These are phyloP conservation scores for Brachypalpus laphriformis DNA, from an alignment of 2,888 invertebrate genomes.

Conservation along the genomic window DNA sequence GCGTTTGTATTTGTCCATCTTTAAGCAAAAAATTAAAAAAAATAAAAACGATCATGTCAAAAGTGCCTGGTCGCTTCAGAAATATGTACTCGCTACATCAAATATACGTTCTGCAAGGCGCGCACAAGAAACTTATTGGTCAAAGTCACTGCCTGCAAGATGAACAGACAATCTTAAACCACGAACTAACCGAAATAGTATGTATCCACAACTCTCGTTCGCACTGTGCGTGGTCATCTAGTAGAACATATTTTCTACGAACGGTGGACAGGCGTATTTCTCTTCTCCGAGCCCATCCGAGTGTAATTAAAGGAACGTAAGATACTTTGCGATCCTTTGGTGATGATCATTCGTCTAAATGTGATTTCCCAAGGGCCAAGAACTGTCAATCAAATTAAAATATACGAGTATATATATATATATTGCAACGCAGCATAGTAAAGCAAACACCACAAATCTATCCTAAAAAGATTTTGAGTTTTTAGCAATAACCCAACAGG, in stretches of 20 bases:
- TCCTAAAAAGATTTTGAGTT: conserved; percentile 54
- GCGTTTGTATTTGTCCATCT: conserved; percentile 36
- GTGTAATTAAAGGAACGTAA: conserved; percentile 73
- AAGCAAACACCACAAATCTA: conserved; percentile 21
- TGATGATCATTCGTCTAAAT: conserved; percentile 72
- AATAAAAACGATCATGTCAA: conserved; percentile 40
- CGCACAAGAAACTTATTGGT: conserved; percentile 22
- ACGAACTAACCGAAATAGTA: conserved; percentile 21
- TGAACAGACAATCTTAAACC: conserved; percentile 15
- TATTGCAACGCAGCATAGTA: background rate
- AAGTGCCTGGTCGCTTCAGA: conserved; percentile 42
- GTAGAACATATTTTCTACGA: conserved; percentile 35
- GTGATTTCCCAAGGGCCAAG: conserved; percentile 70
- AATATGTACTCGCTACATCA: conserved; percentile 45
- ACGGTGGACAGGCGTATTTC: conserved; percentile 65
- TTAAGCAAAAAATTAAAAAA: conserved; percentile 5
- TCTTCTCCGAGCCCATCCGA: conserved; percentile 61
- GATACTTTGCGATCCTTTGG: conserved; percentile 68
- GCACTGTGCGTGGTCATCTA: conserved; percentile 14
- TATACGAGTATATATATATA: background rate
- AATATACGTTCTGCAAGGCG: conserved; percentile 8
- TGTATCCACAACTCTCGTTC: conserved; percentile 11
- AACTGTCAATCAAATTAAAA: conserved; percentile 65
- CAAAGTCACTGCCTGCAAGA: conserved; percentile 47
- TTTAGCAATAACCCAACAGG: conserved; percentile 49